A percentile compares a stretch with the other conserved stretches of the same genome.
Conservation (phyloP, 2,797 vertebrate genomes). For the Cirrhinus mrigala region DNA sequence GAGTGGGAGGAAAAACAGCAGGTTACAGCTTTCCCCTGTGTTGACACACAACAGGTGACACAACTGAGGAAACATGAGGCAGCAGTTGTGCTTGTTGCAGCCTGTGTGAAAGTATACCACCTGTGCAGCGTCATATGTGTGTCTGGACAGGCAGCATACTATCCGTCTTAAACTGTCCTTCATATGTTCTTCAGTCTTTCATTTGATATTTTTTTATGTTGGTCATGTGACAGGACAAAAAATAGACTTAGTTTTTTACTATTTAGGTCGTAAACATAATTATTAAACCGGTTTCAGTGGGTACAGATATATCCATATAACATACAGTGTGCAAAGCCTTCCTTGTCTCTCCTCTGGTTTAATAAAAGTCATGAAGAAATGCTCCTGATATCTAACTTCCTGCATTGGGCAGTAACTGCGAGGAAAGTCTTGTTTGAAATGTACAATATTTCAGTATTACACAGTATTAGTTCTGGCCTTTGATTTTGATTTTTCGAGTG, state of each 20-base stretch:
- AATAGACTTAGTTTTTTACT: not conserved
- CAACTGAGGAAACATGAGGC: slow-evolving; percentile 34
- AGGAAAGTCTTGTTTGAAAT: not conserved
- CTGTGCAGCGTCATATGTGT: slow-evolving; percentile 28
- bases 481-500: not conserved
- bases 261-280: not conserved
- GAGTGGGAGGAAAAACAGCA: slow-evolving; percentile 20
- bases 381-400: not conserved
- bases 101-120: slow-evolving; percentile 29
- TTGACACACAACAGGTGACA: slow-evolving; percentile 48
- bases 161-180: not conserved
- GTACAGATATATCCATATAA: not conserved
- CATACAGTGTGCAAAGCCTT: not conserved
- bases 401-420: not conserved
- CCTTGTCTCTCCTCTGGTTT: not conserved
- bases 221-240: not conserved
- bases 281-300: not conserved
- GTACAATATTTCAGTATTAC: not conserved
- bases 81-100: slow-evolving; percentile 39
- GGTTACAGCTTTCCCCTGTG: slow-evolving; percentile 20
- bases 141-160: slow-evolving; percentile 7
- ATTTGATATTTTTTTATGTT: not conserved
- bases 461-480: not conserved
- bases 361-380: not conserved
- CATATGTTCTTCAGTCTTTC: not conserved